Base-by-base conservation (phyloP, 2,888 invertebrate genomes). In the Agrotis exclamationis region DNA sequence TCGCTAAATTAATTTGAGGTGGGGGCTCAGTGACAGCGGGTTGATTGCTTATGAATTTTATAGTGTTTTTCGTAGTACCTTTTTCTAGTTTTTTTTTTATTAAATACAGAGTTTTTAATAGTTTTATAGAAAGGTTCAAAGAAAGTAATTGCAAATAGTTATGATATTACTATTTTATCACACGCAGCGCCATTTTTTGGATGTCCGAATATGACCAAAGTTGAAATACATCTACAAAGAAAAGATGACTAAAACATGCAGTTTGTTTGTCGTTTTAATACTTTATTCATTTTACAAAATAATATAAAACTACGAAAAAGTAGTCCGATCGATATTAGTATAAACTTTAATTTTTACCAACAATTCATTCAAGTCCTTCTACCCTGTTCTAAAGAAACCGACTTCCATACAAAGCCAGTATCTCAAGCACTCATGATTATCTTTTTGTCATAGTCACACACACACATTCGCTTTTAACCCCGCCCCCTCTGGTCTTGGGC, bases 401-500 rank as follows among this genome's bases (percentile, higher is more conserved):
- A 65, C 44, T 48, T 28, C 53, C 16, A 60, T 66, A 79, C 79
- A 78, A 82, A 83, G 74, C 79, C 85, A 76, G 79, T 85, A 85
- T 80, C 57, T 84, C 79, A 59, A 45, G 28, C 62, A 59, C 62
- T 79, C 74, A 63, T 76, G 81, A 85, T 86, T 87, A 87, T 85
- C 79, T 83, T 86, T 85, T 87, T 87, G 80, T 84, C 74, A 79
- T 79, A 82, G 75, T 50, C 77, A 86, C 80, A 82, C 81, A 76
- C 50, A 76, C 45, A 54, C 76, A 83, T 68, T 84, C 79, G 80
- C 78, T 70, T 62, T 70, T 69, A 74, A 77, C 73, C 63, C 75
- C 71, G 70, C 68, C 72, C 70, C 63, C 68, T 58, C 65, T 76
- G 74, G 80, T 79, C 72, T 70, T 69, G 57, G 67, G 57, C 83